These are phyloP conservation scores for Lasioglossum figueresi DNA, from an alignment of 2,888 invertebrate genomes.

Conservation along the genomic window DNA sequence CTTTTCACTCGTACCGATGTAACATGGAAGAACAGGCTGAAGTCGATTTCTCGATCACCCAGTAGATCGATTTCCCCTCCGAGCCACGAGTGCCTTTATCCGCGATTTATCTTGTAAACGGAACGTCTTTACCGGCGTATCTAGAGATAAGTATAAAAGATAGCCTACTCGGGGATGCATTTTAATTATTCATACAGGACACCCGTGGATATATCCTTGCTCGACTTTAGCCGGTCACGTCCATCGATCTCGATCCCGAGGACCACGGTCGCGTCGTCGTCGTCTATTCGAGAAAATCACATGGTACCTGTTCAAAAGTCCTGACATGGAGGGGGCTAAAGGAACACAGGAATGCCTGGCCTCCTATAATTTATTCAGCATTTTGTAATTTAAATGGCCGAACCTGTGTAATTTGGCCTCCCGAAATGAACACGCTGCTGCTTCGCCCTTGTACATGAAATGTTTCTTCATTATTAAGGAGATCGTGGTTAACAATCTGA, in stretches of 20 bases:
- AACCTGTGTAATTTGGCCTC: conserved; percentile 33
- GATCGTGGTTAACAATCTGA: neutral
- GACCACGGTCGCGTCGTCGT: conserved; percentile 28
- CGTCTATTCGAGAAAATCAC: conserved; percentile 52
- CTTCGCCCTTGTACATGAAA: neutral
- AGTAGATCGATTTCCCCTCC: neutral
- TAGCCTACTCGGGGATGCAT: conserved; percentile 52
- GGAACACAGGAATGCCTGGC: neutral
- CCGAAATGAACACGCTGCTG: neutral
- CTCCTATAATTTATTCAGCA: conserved; percentile 43
- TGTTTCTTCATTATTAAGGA: conserved; percentile 9
- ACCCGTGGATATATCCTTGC: conserved; percentile 56
- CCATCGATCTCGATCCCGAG: conserved; percentile 60
- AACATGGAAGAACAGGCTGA: neutral
- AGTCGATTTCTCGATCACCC: neutral
- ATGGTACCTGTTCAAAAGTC: conserved; percentile 19
- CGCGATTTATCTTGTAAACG: conserved; percentile 43
- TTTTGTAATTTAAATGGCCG: conserved; percentile 50
- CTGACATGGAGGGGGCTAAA: neutral
- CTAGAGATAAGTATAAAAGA: conserved; percentile 49
- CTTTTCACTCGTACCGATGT: neutral
- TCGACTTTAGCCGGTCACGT: conserved; percentile 58
- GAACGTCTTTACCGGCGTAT: conserved; percentile 50
- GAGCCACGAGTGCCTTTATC: conserved; percentile 26
- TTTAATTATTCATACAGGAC: conserved; percentile 66